A percentile compares a stretch with the other conserved stretches of the same genome.
Evolutionary conservation across 2,888 invertebrate species (phyloP).

Genomic region (Lasioglossum malachurum): DNA sequence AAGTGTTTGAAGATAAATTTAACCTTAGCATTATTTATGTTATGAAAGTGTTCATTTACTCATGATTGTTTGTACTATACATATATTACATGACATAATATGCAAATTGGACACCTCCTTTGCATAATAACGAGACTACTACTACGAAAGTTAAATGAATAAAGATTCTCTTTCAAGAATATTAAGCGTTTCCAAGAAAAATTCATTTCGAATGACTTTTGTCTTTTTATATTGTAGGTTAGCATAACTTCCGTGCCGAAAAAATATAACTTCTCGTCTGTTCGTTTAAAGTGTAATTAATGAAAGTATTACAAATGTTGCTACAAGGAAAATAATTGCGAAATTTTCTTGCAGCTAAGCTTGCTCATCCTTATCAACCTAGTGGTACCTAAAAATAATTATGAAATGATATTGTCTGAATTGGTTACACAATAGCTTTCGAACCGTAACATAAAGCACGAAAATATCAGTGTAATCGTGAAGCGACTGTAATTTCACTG

Average conservation of each 20-base stretch:
- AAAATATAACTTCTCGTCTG: background rate
- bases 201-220: background rate
- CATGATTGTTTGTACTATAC: no score
- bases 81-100: background rate
- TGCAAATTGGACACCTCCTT: background rate
- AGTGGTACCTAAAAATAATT: conserved; percentile 35
- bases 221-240: background rate
- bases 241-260: background rate
- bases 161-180: background rate
- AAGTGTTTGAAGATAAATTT: background rate
- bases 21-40: background rate
- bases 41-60: no score
- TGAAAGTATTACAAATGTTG: background rate
- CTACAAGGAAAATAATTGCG: conserved; percentile 21
- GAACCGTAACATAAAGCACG: background rate
- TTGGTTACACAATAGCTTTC: conserved; percentile 27
- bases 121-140: background rate
- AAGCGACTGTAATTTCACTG: background rate
- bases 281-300: background rate
- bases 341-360: conserved; percentile 38
- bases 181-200: background rate
- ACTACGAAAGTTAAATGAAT: background rate
- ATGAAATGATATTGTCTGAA: conserved; percentile 31
- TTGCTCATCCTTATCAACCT: conserved; percentile 4
- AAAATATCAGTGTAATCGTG: background rate